Percentiles rank a stretch among this genome's conserved stretches.
These are phyloP conservation scores for Drosophila siamana DNA, from an alignment of 2,888 invertebrate genomes.

Conservation along the genomic window DNA sequence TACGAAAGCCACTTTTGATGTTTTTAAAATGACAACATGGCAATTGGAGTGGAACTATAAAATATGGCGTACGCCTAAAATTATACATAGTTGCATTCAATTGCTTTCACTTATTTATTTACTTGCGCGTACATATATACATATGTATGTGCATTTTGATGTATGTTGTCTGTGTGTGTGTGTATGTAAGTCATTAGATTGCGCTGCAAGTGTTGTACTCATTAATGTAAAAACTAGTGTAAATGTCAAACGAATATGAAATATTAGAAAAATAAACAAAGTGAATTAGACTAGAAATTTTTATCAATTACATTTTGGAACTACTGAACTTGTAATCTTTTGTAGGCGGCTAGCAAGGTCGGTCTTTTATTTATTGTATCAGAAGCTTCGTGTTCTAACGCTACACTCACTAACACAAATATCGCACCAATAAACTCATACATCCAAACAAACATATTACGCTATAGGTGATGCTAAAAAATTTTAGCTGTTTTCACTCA, in stretches of 20 bases:
- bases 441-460: background rate
- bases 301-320: conserved; percentile 6
- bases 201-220: background rate
- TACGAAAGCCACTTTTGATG: conserved; percentile 49
- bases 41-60: conserved; percentile 2
- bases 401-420: background rate
- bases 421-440: too few relatives aligned
- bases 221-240: conserved; percentile 1
- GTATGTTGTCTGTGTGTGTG: background rate
- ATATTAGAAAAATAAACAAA: background rate
- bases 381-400: conserved; percentile 9
- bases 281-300: background rate
- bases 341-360: conserved; percentile 18
- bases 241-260: background rate
- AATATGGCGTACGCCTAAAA: conserved; percentile 3
- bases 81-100: background rate
- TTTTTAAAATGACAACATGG: conserved; percentile 25
- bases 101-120: conserved; percentile 5
- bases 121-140: conserved; percentile 1
- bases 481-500: background rate
- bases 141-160: background rate
- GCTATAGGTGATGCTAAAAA: background rate
- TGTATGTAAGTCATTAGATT: conserved; percentile 2
- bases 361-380: conserved; percentile 10
- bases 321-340: conserved; percentile 8